Evolutionary conservation across 2,888 invertebrate species (phyloP).

Genomic region (Plebejus argus): DNA sequence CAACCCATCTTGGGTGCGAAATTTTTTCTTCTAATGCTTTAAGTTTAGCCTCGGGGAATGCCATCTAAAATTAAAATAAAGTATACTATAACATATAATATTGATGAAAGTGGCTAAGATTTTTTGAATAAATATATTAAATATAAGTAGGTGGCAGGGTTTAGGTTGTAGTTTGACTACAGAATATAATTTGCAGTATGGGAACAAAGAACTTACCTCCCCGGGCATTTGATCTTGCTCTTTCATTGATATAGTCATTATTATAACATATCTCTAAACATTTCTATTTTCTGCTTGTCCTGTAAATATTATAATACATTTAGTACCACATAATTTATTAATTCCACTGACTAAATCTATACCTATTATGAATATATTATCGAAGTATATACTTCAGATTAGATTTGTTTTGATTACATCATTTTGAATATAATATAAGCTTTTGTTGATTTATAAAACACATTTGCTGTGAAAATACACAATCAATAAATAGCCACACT

Average conservation of each 20-base stretch:
- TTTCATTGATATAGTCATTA: slow-evolving; percentile 79
- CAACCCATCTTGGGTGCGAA: slow-evolving; percentile 97
- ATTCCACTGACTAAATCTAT: neutral
- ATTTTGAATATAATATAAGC: neutral
- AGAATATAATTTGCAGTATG: neutral
- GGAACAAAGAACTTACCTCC: slow-evolving; percentile 59
- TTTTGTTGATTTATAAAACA: neutral
- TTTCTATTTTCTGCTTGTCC: slow-evolving; percentile 62
- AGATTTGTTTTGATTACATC: slow-evolving; percentile 14
- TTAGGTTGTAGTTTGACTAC: neutral
- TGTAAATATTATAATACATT: slow-evolving; percentile 36
- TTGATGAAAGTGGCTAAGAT: neutral
- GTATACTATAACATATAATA: neutral
- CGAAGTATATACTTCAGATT: neutral
- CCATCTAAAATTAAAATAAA: slow-evolving; percentile 54
- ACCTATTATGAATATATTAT: neutral
- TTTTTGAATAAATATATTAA: neutral
- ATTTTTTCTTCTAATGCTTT: slow-evolving; percentile 97
- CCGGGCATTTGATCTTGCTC: slow-evolving; percentile 76
- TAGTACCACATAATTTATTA: slow-evolving; percentile 30
- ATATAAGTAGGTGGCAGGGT: neutral
- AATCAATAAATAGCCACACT: slow-evolving; percentile 42
- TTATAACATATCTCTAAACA: slow-evolving; percentile 65
- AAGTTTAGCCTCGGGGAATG: slow-evolving; percentile 93
- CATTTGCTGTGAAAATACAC: slow-evolving; percentile 41